Conservation (phyloP, 2,113 vertebrate species). For the Podarcis cretensis region DNA sequence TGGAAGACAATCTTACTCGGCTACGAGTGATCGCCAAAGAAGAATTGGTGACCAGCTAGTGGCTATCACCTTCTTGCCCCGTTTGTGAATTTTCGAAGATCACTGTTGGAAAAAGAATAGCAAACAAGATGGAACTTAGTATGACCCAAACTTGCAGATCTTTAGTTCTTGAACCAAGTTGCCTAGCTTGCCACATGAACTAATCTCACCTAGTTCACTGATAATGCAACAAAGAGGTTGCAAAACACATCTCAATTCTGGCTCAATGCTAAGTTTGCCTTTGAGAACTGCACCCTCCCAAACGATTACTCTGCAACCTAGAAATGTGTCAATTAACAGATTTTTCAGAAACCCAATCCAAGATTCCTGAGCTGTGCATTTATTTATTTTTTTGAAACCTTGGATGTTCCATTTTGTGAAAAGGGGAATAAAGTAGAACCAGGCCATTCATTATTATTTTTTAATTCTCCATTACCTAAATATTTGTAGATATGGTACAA, state of each 20-base stretch:
- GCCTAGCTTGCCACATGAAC: too few species aligned
- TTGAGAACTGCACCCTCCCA: neutral
- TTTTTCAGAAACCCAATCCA: neutral
- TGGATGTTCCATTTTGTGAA: neutral
- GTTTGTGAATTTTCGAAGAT: too few species aligned
- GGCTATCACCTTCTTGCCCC: too few species aligned
- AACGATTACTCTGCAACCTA: neutral
- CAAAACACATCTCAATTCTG: neutral
- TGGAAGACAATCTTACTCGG: too few species aligned
- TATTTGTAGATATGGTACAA: neutral
- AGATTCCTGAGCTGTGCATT: neutral
- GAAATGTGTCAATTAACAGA: slow-evolving; percentile 1
- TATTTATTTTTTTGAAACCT: neutral
- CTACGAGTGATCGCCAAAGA: too few species aligned
- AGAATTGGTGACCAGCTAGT: too few species aligned
- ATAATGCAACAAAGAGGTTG: neutral
- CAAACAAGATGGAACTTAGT: too few species aligned
- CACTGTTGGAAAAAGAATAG: too few species aligned
- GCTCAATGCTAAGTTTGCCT: neutral
- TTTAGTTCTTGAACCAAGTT: too few species aligned
- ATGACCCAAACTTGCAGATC: too few species aligned
- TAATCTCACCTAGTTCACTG: too few species aligned
- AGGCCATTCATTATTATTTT: neutral
- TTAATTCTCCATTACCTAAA: neutral
- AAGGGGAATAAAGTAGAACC: neutral